Conservation (phyloP, 2,888 invertebrate species). For the Athalia cordata region DNA sequence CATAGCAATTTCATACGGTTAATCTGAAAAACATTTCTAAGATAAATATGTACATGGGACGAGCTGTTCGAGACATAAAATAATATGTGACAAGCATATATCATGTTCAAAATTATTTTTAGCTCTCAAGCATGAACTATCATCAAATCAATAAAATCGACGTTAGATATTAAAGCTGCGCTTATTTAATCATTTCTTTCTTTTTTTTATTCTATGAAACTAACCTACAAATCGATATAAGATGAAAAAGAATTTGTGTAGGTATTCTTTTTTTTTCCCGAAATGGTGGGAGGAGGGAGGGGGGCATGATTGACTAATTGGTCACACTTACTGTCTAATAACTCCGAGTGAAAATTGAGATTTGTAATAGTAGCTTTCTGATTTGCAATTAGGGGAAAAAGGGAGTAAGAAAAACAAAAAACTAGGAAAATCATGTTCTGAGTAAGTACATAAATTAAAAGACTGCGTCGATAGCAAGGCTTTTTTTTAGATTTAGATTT, state of each 20-base stretch:
- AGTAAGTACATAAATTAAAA: conserved; percentile 34
- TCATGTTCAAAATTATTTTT: conserved; percentile 20
- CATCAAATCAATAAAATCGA: conserved; percentile 3
- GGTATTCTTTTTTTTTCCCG: not conserved
- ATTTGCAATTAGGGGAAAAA: conserved; percentile 37
- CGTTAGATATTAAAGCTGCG: not conserved
- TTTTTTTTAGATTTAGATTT: too few relatives aligned
- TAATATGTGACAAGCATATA: conserved; percentile 30
- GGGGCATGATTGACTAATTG: not conserved
- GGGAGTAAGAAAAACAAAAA: not conserved
- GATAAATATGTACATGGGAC: conserved; percentile 56
- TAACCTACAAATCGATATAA: conserved; percentile 4
- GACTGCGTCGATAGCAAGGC: not conserved
- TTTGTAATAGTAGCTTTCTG: not conserved
- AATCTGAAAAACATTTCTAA: conserved; percentile 39
- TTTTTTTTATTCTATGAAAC: conserved; percentile 8
- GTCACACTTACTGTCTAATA: conserved; percentile 5
- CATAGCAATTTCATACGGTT: conserved; percentile 4
- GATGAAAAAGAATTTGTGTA: not conserved
- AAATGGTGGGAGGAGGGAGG: not conserved
- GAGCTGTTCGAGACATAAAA: conserved; percentile 63
- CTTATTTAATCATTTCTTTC: not conserved
- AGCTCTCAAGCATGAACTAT: conserved; percentile 35
- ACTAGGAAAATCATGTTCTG: conserved; percentile 45
- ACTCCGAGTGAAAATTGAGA: not conserved